Evolutionary conservation across 2,797 vertebrate species (phyloP), one percentile per base, ranked within the genome.

Genomic region (Rhinella marina): DNA sequence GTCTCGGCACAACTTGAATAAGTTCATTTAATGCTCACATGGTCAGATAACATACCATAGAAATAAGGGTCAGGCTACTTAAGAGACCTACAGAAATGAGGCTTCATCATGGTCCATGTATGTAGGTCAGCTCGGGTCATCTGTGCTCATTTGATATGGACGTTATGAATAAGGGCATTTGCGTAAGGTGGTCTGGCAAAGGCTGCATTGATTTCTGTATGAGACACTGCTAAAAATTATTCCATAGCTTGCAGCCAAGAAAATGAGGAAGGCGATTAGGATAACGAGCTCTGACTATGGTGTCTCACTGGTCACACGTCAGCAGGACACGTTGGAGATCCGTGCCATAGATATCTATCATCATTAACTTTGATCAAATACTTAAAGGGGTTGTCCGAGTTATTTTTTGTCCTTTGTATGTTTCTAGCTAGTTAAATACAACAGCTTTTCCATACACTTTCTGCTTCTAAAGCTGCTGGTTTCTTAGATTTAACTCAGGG

Each of bases 201-300:
- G 75, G 57, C 57, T 78, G 19, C 85, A 83, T 86, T 84, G 88
- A 86, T 89, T 86, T 77, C 59, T 84, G 19, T 70, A 84, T 62
- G 81, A 86, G 70, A 62, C 27, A 57, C 77, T 68, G 88, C 66
- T 75, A 77, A 80, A 73, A 89, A 86, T 72, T 73, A 72, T 84
- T 83, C 32, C 80, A 84, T 83, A 61, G 85, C 81, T 86, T 62
- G 73, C 80, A 86, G 88, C 76, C n/a, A 84, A 80, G 64, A 73
- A 88, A 81, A 86, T 25, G 73, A 29, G 29, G 23, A 80, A 85
- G 32, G 27, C 73, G 80, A 84, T 89, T 86, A 86, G 72, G 85
- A 83, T 89, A 83, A 86, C 61, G 23, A 73, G 81, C 59, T 86
- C 29, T 72, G 17, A 80, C 25, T n/a, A 85, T 75, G 41, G 57